A percentile compares a stretch with the other conserved stretches of the same genome.
Conservation (phyloP, 2,888 invertebrate genomes). For the Apamea monoglypha region DNA sequence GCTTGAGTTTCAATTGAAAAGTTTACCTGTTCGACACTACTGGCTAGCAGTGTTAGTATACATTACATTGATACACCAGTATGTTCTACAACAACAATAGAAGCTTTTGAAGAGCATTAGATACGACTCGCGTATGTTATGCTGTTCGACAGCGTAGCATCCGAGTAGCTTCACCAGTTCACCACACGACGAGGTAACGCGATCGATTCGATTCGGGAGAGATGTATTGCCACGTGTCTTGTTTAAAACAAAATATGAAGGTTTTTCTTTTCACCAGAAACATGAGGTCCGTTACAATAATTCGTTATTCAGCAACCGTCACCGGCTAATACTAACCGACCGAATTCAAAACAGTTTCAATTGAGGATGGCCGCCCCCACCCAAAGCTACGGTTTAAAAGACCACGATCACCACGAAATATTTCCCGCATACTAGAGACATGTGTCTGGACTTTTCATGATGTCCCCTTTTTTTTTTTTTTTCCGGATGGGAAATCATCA, state of each 20-base stretch:
- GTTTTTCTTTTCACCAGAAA: not conserved
- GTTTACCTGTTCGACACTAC: too few relatives aligned
- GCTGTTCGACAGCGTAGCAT: not conserved
- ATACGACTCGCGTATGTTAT: not conserved
- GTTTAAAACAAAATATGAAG: not conserved
- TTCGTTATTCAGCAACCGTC: not conserved
- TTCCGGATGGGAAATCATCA: too few relatives aligned
- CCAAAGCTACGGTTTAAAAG: not conserved
- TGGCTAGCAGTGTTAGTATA: not conserved
- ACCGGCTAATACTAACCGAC: not conserved
- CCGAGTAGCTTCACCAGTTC: too few relatives aligned
- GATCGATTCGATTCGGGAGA: not conserved
- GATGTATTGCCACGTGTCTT: not conserved
- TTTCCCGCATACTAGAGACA: not conserved
- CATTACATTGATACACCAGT: not conserved
- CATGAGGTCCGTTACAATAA: not conserved
- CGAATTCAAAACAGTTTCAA: not conserved
- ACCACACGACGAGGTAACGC: not conserved
- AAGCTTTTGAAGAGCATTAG: not conserved
- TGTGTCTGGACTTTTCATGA: not conserved
- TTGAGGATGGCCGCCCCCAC: not conserved
- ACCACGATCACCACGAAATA: not conserved
- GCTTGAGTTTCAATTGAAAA: constrained; percentile 7
- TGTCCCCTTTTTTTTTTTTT: too few relatives aligned
- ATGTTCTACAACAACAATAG: not conserved